Base-by-base conservation (phyloP, 2,113 vertebrate genomes). In the Oncorhynchus kisutch region DNA sequence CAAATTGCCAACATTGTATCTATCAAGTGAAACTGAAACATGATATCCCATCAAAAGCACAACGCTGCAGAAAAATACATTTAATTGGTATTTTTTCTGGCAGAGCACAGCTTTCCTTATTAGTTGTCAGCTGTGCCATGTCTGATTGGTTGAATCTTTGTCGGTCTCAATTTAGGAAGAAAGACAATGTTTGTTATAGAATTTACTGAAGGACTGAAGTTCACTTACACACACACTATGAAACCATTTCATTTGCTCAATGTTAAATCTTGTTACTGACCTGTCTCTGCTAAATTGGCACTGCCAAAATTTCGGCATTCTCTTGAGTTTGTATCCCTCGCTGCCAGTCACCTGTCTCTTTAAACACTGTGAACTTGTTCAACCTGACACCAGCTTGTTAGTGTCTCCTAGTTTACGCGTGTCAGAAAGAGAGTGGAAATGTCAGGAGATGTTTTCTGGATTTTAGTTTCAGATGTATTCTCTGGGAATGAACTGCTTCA, bases 41-140 rank as follows among this genome's bases (percentile, higher is more conserved):
- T 87, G 84, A 75, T 71, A 79, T 73, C 82, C 80, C 87, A 78
- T 83, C 84, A 88, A 89, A 89, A 87, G 77, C 76, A 49, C 25
- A 72, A 82, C 72, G 71, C 71, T 82, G 81, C 67, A 77, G 70
- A 74, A 67, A 16, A 67, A 20, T 74, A 69, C 60, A 49, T 84
- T 82, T 88, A 89, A 84, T 87, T 87, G 85, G 73, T 78, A 82
- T 45, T 45, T 85, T 88, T 90, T 80, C 86, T 86, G 87, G 87
- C 84, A 66, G 39, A 45, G 39, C 39, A 9, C 39, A 11, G 9
- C 39, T 45, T 45, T 45, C 8, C 39, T 67, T 88, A 87, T 87
- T 89, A 88, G 90, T 90, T 87, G 88, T 92, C 91, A 92, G 88
- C 85, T 86, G 82, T 89, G 87, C 87, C 85, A 84, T 89, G 88